phyloP scores from a whole-genome alignment of 2,888 invertebrate species.

The Polylopha cassiicola region DNA sequence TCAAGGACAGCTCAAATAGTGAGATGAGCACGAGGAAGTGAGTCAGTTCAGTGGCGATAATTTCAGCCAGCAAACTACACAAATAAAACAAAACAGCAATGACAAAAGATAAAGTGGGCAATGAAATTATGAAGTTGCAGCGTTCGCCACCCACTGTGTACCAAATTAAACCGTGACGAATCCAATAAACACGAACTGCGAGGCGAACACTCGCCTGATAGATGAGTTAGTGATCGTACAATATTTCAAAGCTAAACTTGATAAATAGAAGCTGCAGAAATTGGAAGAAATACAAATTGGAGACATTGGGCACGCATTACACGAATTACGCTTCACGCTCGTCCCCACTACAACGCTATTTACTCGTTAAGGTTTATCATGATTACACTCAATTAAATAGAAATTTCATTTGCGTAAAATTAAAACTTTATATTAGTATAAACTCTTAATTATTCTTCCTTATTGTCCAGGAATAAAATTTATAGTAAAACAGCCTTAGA shows the following conservation, averaged over 20 bases:
- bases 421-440: too few relatives aligned
- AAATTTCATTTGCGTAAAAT: too few relatives aligned
- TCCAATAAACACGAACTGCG: slow-evolving; percentile 26
- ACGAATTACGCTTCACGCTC: too few relatives aligned
- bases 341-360: too few relatives aligned
- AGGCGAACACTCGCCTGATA: slow-evolving; percentile 14
- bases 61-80: slow-evolving; percentile 11
- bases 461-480: too few relatives aligned
- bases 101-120: slow-evolving; percentile 34
- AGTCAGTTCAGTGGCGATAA: slow-evolving; percentile 6
- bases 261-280: slow-evolving; percentile 4
- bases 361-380: too few relatives aligned
- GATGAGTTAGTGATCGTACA: slow-evolving; percentile 12
- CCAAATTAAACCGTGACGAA: slow-evolving; percentile 54
- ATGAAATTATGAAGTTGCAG: slow-evolving; percentile 40
- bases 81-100: slow-evolving; percentile 16
- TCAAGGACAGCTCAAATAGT: too few relatives aligned
- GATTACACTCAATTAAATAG: too few relatives aligned
- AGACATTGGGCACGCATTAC: too few relatives aligned
- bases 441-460: not conserved
- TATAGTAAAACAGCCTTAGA: too few relatives aligned
- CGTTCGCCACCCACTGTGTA: slow-evolving; percentile 50
- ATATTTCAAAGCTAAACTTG: slow-evolving; percentile 16
- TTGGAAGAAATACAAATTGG: not conserved
- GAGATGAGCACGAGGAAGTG: slow-evolving; percentile 1